These are phyloP conservation scores for Eupeodes luniger DNA, from an alignment of 2,888 invertebrate species.

Conservation along the genomic window DNA sequence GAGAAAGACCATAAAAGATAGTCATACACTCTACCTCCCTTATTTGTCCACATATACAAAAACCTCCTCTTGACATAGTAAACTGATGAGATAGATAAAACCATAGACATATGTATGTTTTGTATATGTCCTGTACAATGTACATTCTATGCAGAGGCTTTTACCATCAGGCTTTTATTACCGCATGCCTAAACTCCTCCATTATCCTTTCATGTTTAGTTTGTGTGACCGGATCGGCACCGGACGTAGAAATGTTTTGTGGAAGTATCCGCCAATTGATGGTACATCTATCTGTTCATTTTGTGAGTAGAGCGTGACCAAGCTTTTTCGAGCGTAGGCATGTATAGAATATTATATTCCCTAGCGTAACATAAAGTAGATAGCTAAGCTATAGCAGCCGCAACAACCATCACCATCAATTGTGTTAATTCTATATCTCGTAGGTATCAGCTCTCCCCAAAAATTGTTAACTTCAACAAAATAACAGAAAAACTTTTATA, in stretches of 20 bases:
- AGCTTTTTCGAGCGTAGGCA: neutral
- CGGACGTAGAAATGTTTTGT: slow-evolving; percentile 57
- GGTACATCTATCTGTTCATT: slow-evolving; percentile 42
- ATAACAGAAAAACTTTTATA: neutral
- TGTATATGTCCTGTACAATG: neutral
- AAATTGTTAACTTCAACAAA: neutral
- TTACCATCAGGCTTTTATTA: slow-evolving; percentile 35
- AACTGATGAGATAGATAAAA: slow-evolving; percentile 46
- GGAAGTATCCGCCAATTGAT: slow-evolving; percentile 51
- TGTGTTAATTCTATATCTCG: neutral
- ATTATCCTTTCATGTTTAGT: slow-evolving; percentile 61
- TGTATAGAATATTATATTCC: slow-evolving; percentile 2
- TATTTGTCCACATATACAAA: slow-evolving; percentile 5
- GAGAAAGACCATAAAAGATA: slow-evolving; percentile 43
- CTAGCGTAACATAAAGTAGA: slow-evolving; percentile 43
- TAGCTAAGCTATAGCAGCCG: slow-evolving; percentile 5
- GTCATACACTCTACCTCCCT: neutral
- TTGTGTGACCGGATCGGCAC: slow-evolving; percentile 55
- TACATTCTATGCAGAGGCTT: too few relatives aligned
- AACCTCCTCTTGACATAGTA: slow-evolving; percentile 39
- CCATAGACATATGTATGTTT: neutral
- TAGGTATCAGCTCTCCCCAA: neutral
- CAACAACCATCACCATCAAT: slow-evolving; percentile 48
- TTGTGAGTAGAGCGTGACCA: slow-evolving; percentile 27
- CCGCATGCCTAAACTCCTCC: slow-evolving; percentile 20